Evolutionary conservation across 2,888 invertebrate species (phyloP).

Genomic region (Corbicula japonica): DNA sequence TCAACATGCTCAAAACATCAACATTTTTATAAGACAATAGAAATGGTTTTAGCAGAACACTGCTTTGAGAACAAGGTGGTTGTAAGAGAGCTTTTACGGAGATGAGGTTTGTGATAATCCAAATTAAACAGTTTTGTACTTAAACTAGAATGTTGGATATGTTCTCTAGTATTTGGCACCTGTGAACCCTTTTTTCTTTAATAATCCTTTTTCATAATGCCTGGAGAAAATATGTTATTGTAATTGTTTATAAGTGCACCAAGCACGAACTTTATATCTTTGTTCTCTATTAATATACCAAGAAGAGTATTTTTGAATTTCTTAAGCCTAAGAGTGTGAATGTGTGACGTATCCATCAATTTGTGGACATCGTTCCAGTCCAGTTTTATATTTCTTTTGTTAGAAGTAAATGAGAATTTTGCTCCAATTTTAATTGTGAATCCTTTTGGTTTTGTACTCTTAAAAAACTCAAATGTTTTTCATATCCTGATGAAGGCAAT

Average conservation of each 20-base stretch:
- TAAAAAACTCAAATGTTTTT: no score
- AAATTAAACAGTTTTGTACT: slow-evolving; percentile 20
- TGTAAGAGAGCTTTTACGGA: slow-evolving; percentile 3
- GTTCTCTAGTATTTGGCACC: slow-evolving; percentile 38
- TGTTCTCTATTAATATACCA: no score
- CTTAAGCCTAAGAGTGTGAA: no score
- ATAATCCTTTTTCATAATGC: slow-evolving; percentile 24
- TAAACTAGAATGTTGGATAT: slow-evolving; percentile 35
- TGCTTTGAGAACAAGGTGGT: slow-evolving; percentile 22
- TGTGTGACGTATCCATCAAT: no score
- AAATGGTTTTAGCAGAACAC: slow-evolving; percentile 22
- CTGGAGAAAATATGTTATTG: slow-evolving; percentile 13
- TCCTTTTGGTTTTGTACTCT: no score
- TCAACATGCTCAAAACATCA: slow-evolving; percentile 35
- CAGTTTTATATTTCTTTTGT: no score
- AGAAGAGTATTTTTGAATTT: no score
- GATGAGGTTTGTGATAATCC: slow-evolving; percentile 20
- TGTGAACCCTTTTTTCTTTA: slow-evolving; percentile 25
- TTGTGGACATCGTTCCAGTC: no score
- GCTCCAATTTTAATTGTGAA: no score
- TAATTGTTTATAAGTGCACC: slow-evolving; percentile 12
- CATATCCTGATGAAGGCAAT: no score
- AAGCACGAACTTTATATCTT: slow-evolving; percentile 3
- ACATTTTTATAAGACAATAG: slow-evolving; percentile 27
- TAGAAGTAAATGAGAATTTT: no score